Evolutionary conservation across 2,888 invertebrate genomes (phyloP), one percentile per base, ranked within the genome.

Genomic region (Erynnis tages): DNA sequence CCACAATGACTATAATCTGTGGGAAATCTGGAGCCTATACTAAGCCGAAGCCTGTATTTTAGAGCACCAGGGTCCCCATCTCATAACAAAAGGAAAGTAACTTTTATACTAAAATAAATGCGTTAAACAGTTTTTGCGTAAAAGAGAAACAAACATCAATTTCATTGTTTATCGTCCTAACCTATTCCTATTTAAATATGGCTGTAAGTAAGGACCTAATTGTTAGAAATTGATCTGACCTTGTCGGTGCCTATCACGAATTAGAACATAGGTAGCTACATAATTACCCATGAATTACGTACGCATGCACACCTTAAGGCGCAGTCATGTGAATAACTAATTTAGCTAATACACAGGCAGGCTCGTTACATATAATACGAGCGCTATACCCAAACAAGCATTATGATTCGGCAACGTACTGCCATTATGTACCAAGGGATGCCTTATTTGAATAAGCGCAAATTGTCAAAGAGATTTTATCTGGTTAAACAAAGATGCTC

Each of bases 391-490:
- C 44, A 48, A 58, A 55, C 56, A 58, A 66, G 60, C 62, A 61
- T 65, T 67, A 68, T 71, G 69, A 73, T 71, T 74, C 76, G 71
- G 71, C 71, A 68, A 66, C 70, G 78, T 76, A 82, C 82, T 79
- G 75, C 76, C 73, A 79, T 84, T 82, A 84, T 80, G 76, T 81
- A 76, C 71, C 75, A 75, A 67, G 87, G 87, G 85, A 77, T 74
- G 71, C 69, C 73, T 75, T 86, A 87, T 88, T 88, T 89, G 87
- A 87, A 88, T 89, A 83, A 87, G 81, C 86, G 77, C 80, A 88
- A 87, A 88, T 88, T 89, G 86, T 89, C 88, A 89, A 89, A 89
- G 88, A 88, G 88, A 89, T 88, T 83, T 86, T 88, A 87, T 88
- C 88, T 82, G 75, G 72, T 78, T 84, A 88, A 84, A 88, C 88